Conservation (phyloP, 2,888 invertebrate genomes). For the Girardia tigrina region DNA sequence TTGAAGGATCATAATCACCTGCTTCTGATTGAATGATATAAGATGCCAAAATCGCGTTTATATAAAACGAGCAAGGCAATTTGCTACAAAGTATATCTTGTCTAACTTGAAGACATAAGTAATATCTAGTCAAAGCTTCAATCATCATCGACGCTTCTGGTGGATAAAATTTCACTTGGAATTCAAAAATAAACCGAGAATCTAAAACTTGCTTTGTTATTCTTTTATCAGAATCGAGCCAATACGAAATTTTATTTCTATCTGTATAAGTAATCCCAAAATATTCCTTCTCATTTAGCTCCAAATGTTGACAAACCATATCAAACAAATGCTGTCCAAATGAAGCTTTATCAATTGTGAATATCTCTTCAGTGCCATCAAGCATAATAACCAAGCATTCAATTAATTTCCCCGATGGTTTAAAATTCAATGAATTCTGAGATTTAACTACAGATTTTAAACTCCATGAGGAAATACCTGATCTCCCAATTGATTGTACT, state of each 20-base stretch:
- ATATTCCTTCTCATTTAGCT: constrained; percentile 29
- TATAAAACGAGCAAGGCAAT: constrained; percentile 86
- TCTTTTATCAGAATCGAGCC: constrained; percentile 29
- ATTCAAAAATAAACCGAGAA: constrained; percentile 65
- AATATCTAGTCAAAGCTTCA: constrained; percentile 60
- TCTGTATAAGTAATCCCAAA: constrained; percentile 35
- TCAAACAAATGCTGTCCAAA: constrained; percentile 35
- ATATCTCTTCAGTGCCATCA: constrained; percentile 34
- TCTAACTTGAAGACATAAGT: constrained; percentile 62
- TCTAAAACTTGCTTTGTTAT: constrained; percentile 35
- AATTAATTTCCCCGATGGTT: constrained; percentile 31
- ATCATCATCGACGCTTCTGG: constrained; percentile 87
- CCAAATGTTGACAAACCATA: constrained; percentile 31
- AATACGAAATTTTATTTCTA: constrained; percentile 25
- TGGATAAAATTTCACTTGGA: constrained; percentile 97
- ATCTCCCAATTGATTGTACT: background rate
- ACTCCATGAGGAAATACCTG: background rate
- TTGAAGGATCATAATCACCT: constrained; percentile 70
- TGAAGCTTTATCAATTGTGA: constrained; percentile 31
- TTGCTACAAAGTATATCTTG: constrained; percentile 52
- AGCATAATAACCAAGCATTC: constrained; percentile 35
- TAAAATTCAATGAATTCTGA: background rate
- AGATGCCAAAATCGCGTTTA: constrained; percentile 81
- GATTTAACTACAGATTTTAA: background rate
- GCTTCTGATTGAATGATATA: constrained; percentile 84